A percentile compares a stretch with the other conserved stretches of the same genome.
Evolutionary conservation across 2,888 invertebrate genomes (phyloP).

Genomic region (Sinopyrophorus schimmeli): DNA sequence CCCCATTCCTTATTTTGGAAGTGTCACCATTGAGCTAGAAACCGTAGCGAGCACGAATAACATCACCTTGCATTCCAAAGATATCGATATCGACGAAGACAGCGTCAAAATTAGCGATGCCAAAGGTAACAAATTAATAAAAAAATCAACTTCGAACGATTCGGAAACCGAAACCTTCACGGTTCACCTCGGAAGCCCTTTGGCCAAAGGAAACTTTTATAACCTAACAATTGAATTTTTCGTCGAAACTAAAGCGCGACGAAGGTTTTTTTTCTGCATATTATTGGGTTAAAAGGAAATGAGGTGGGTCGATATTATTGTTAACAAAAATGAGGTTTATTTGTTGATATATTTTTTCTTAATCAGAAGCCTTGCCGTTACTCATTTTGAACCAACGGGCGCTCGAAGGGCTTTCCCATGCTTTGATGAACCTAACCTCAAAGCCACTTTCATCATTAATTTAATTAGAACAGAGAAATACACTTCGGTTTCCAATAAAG

Average conservation of each 20-base stretch:
- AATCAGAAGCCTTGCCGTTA: conserved; percentile 56
- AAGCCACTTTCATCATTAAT: conserved; percentile 51
- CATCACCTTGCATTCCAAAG: conserved; percentile 24
- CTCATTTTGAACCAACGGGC: conserved; percentile 67
- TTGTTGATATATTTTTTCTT: too few relatives aligned
- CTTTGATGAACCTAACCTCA: conserved; percentile 65
- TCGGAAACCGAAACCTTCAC: not conserved
- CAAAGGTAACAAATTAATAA: conserved; percentile 1
- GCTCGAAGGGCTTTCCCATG: conserved; percentile 73
- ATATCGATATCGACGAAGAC: not conserved
- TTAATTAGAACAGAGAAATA: conserved; percentile 42
- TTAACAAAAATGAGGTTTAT: conserved; percentile 1
- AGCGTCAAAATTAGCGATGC: conserved; percentile 2
- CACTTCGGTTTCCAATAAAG: conserved; percentile 21
- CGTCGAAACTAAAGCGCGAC: not conserved
- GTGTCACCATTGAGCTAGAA: conserved; percentile 19
- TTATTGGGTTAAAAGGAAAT: not conserved
- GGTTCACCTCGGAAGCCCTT: not conserved
- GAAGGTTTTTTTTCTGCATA: conserved; percentile 7
- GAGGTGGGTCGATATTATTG: not conserved
- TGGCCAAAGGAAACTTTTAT: not conserved
- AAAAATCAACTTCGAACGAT: not conserved
- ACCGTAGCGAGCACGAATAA: conserved; percentile 9
- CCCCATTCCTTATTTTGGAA: not conserved
- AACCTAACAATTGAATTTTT: conserved; percentile 9